Base-by-base conservation (phyloP, 2,888 invertebrate species). In the Pteria penguin region DNA sequence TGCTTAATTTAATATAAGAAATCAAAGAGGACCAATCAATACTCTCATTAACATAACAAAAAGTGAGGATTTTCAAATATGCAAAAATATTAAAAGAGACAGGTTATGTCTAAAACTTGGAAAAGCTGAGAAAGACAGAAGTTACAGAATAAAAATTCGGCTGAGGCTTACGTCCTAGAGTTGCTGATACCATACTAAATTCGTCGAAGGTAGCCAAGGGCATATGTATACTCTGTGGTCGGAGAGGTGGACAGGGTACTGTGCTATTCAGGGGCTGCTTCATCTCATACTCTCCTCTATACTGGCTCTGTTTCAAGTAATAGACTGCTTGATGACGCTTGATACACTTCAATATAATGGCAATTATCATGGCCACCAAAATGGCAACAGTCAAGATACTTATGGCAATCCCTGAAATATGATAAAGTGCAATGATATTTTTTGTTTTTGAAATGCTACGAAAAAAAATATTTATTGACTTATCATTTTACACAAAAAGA, bases 191-290 rank as follows among this genome's bases (percentile, higher is more conserved):
- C 87, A 88, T 88, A 75, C 88, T 88, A 67, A 89, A 89, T 74
- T 89, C 89, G 82, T 89, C 89, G 57, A 88, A 82, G 29, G 86
- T 84, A 22, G 89, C 89, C 26, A 89, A 76, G 72, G 88, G 87
- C 62, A 84, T 86, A 72, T 82, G 26, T 80, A 78, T 60, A 68
- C 83, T 72, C 66, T 73, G 79, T 65, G 75, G 76, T 33, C 69
- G 72, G 24, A 72, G 36, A 36, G 57, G 29, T 24, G 78, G 27
- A 63, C 57, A 33, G 32, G 26, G 70, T n/a, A 45, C 57, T 55
- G 14, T 57, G 60, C 80, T 75, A 57, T 86, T 83, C 29, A 89
- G 76, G 0, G 88, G 88, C 65, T 86, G 82, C 61, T 86, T 89
- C 71, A 87, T 69, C 71, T 89, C 89, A 61, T 84, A 72, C 66